Base-by-base conservation (phyloP, 2,797 vertebrate genomes). In the Octomys mimax region DNA sequence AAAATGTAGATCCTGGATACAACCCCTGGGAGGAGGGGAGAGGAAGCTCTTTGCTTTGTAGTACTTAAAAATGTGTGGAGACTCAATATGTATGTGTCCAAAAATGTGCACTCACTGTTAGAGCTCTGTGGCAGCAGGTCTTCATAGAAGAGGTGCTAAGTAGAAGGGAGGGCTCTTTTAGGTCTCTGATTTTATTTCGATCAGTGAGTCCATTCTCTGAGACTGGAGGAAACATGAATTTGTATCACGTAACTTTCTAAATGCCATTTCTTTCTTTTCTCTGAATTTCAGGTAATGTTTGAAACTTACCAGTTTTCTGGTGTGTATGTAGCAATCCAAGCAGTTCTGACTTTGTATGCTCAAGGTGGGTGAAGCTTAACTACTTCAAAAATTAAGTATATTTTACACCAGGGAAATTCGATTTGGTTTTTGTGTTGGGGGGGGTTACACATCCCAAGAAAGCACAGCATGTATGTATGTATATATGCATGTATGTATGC, bases 291-390 rank as follows among this genome's bases (percentile, higher is more conserved):
- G 99, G 99, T 99, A 88, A 99, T 99, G 99, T 99, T 99, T 98
- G 99, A 99, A 98, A 99, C 99, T 0, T 99, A 99, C 97, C 99
- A 99, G 97, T 99, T 99, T 98, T 98, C 99, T 96, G 99, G 99
- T 6, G 99, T 99, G 33, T 99, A 99, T 90, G 99, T 99, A 96
- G 99, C 99, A 84, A 99, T 99, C 98, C 99, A 99, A 98, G 99
- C 99, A 93, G 99, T 99, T 97, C 98, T 99, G 88, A 99, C 99
- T 96, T 98, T 99, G 52, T 99, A 99, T 96, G 99, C 99, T 97
- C 99, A 99, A 99, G 99, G 99, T 99, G 98, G 81, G 98, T 98
- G 89, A 97, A 95, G 57, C 61, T 90, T 94, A 90, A 78, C 80
- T 96, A n/a, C 64, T 87, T 87, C 84, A 81, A 68, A 92, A 24